Base-by-base conservation (phyloP, 2,797 vertebrate genomes). In the Macropodus opercularis region DNA sequence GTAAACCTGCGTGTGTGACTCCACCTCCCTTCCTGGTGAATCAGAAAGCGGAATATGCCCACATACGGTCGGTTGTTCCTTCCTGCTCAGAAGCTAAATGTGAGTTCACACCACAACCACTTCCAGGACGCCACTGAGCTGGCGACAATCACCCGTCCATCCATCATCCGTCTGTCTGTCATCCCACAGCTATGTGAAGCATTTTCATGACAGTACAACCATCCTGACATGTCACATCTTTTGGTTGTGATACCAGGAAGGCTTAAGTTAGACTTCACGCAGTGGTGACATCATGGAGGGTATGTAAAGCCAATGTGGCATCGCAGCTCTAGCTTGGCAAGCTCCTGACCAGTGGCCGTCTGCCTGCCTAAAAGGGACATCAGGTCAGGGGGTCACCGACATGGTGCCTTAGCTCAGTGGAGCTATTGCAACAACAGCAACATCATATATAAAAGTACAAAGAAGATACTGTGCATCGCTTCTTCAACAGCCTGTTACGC, bases 21-120 rank as follows among this genome's bases (percentile, higher is more conserved):
- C 15, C 1, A 32, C 46, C 22, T 62, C 34, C 3, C 32, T 70
- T 58, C 54, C 66, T 72, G 49, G 35, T 73, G 60, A 79, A 44
- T 75, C 66, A 77, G 31, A n/a, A 18, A 35, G 51, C 46, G 39
- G 1, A n/a, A n/a, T n/a, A n/a, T 58, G 57, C 13, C 63, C 61
- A 79, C 60, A 86, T 68, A 79, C 63, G 55, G 76, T 47, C 49
- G 6, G 6, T 15, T 39, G 14, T 58, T 72, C 43, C 71, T 75
- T 70, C 77, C 58, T 57, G 17, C 19, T 60, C 22, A 15, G 46
- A 18, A 5, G 44, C 18, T n/a, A 41, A 38, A 69, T 44, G 26
- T 18, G 57, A 44, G 41, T 2, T 40, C 2, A 46, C 29, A 39
- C 14, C 6, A 58, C 27, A 1, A 11, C 27, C 27, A 10, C 27